These are phyloP conservation scores for Cichladusa arquata DNA, from an alignment of 2,113 vertebrate species.

Conservation along the genomic window DNA sequence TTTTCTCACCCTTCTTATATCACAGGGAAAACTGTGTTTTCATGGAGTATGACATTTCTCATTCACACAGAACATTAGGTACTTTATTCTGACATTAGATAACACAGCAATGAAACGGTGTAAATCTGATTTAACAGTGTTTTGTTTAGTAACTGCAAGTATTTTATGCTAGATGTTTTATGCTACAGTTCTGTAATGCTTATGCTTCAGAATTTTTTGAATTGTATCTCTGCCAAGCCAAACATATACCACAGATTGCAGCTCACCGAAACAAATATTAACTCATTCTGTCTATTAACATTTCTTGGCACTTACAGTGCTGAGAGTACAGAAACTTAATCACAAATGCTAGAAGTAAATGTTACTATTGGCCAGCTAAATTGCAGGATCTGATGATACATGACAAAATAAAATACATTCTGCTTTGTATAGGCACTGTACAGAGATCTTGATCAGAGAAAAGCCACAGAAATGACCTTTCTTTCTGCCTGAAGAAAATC, in stretches of 20 bases:
- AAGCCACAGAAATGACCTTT: not conserved
- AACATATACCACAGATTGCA: not conserved
- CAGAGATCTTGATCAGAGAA: not conserved
- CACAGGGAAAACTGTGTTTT: not conserved
- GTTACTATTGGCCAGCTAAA: not conserved
- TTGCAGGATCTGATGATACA: not conserved
- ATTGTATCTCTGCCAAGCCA: not conserved
- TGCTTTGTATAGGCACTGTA: not conserved
- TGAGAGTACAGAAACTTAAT: not conserved
- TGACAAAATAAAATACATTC: not conserved
- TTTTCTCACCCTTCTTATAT: not conserved
- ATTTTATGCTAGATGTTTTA: not conserved
- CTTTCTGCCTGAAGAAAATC: not conserved
- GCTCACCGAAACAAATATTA: not conserved
- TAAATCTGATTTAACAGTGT: not conserved
- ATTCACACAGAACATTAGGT: not conserved
- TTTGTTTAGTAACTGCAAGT: not conserved
- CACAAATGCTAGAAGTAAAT: not conserved
- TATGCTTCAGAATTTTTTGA: not conserved
- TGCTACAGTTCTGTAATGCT: not conserved
- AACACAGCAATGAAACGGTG: not conserved
- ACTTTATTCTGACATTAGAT: not conserved
- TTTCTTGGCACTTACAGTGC: not conserved
- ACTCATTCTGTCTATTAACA: not conserved
- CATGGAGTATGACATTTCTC: not conserved